Conservation (phyloP, 2,113 vertebrate species). For the Galemys pyrenaicus region DNA sequence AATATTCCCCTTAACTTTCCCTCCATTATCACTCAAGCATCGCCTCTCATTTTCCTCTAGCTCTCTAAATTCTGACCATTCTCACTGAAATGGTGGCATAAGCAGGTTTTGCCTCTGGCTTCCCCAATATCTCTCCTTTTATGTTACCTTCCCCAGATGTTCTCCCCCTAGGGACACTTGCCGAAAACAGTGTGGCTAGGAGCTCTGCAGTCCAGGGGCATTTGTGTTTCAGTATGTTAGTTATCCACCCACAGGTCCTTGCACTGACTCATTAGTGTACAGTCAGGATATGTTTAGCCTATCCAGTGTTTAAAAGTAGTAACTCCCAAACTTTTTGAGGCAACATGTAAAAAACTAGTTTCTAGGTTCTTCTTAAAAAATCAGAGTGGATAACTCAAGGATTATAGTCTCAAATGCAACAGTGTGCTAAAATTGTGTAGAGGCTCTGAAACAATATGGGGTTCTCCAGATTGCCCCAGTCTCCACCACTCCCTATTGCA, state of each 20-base stretch:
- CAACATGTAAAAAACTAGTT: background rate
- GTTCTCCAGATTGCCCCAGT: background rate
- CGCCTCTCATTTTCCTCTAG: background rate
- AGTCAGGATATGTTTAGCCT: background rate
- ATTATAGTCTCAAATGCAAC: background rate
- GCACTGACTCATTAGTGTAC: background rate
- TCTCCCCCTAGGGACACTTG: background rate
- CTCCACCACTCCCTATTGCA: background rate
- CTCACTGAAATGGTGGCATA: background rate
- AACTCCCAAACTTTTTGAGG: background rate
- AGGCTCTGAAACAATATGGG: background rate
- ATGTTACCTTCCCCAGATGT: background rate
- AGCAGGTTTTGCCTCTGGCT: background rate
- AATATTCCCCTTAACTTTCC: background rate
- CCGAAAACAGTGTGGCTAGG: constrained; percentile 5
- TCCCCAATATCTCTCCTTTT: background rate
- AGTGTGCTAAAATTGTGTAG: background rate
- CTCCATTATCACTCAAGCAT: background rate
- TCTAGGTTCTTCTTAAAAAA: background rate
- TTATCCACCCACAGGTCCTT: background rate
- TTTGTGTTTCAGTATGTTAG: constrained; percentile 52
- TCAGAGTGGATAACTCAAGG: background rate
- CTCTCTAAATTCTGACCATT: background rate
- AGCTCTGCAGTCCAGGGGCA: background rate
- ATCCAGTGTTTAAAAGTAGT: background rate